A percentile compares a stretch with the other conserved stretches of the same genome.
Conservation (phyloP, 2,113 vertebrate species). For the Pandion haliaetus region DNA sequence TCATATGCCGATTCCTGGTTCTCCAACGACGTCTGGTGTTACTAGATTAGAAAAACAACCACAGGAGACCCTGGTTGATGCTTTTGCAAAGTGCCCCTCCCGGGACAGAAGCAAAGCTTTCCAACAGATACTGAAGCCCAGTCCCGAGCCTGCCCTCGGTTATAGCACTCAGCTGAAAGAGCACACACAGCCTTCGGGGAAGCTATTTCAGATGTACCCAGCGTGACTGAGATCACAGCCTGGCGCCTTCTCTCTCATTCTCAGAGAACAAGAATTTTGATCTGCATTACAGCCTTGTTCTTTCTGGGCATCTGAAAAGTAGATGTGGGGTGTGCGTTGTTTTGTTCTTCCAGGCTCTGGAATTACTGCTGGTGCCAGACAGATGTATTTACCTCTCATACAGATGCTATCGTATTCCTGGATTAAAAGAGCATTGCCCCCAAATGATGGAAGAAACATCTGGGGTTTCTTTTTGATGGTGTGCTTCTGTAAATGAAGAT, state of each 20-base stretch:
- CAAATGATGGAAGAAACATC: constrained; percentile 37
- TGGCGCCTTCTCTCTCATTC: not conserved
- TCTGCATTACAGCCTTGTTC: constrained; percentile 2
- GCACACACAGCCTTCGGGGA: not conserved
- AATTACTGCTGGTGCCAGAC: constrained; percentile 19
- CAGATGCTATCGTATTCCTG: not conserved
- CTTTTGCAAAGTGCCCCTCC: not conserved
- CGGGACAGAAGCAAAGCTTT: not conserved
- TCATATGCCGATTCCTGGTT: not conserved
- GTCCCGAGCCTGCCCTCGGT: not conserved
- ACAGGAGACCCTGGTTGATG: not conserved
- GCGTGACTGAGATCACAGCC: not conserved
- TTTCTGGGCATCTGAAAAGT: not conserved
- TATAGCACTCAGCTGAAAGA: not conserved
- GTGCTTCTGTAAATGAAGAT: constrained; percentile 10
- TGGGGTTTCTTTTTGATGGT: constrained; percentile 18
- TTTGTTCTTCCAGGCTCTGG: constrained; percentile 22
- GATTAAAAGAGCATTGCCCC: constrained; percentile 12
- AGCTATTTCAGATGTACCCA: not conserved
- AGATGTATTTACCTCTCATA: not conserved
- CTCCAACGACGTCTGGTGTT: not conserved
- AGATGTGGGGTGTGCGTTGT: not conserved
- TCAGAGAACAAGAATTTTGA: constrained; percentile 25
- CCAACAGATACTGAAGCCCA: not conserved
- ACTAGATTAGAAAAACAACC: constrained; percentile 9